Base-by-base conservation (phyloP, 2,113 vertebrate species). In the Egretta garzetta region DNA sequence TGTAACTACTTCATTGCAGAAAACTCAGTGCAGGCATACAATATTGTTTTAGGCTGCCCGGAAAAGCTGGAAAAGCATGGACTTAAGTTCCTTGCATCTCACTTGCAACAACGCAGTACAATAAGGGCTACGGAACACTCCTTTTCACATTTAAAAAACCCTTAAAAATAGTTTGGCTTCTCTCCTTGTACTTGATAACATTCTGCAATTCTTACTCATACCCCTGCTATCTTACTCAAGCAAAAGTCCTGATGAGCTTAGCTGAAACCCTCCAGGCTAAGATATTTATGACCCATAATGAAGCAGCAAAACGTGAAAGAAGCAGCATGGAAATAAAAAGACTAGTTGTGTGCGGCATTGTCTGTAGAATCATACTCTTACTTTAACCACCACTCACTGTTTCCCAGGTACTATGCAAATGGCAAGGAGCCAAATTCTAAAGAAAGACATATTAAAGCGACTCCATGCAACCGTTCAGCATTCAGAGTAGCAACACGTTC, bases 401-500 rank as follows among this genome's bases (percentile, higher is more conserved):
- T 91, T 58, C 39, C 49, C 50, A 56, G 66, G 35, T 81, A 41
- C 35, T 52, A 50, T 41, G 9, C 20, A 94, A 91, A 84, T 0
- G 0, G 30, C 43, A 86, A 66, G 76, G 35, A 56, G 23, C 3
- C 17, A 84, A 49, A 85, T 66, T 75, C 64, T 66, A 26, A 82
- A 80, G 13, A 26, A 43, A 82, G 24, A 17, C 3, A 0, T 14
- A 5, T 81, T 49, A 39, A 39, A 84, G 19, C 24, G 24, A 72
- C 17, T 84, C n/a, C 26, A 9, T 22, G 59, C 14, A 83, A 45
- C 26, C 9, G 19, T 23, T 84, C n/a, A 37, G 41, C 47, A 77
- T 58, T 79, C 39, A 72, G 15, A 76, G 58, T 22, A 59, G 23
- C 2, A 3, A 26, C 4, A 22, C 0, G 1, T 30, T 79, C 3